Evolutionary conservation across 2,888 invertebrate species (phyloP).

Genomic region (Coleophora deauratella): DNA sequence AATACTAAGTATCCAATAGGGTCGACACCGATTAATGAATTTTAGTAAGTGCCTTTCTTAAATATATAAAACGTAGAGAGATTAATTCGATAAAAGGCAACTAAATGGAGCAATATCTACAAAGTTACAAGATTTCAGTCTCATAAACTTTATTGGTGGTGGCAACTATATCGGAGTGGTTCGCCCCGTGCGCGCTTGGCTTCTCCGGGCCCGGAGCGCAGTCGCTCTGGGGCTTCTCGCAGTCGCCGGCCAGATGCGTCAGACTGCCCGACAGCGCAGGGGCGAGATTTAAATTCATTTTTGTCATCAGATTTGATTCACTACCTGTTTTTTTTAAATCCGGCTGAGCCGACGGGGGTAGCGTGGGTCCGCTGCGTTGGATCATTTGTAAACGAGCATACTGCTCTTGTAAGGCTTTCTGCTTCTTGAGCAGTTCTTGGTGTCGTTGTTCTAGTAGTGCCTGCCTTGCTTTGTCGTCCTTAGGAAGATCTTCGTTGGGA

Average conservation of each 20-base stretch:
- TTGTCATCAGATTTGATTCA: constrained; percentile 88
- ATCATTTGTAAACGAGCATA: constrained; percentile 91
- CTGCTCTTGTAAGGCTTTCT: constrained; percentile 91
- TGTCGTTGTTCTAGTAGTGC: constrained; percentile 89
- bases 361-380: constrained; percentile 82
- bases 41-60: too few species aligned
- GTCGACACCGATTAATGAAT: too few species aligned
- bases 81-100: too few species aligned
- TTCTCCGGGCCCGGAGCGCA: background rate
- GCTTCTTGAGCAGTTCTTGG: constrained; percentile 90
- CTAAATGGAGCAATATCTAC: constrained; percentile 27
- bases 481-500: constrained; percentile 50
- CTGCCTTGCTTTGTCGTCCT: constrained; percentile 69
- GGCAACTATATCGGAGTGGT: constrained; percentile 43
- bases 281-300: constrained; percentile 84
- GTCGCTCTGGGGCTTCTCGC: constrained; percentile 14
- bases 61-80: too few species aligned
- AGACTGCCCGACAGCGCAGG: constrained; percentile 55
- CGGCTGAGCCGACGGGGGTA: constrained; percentile 76
- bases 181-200: constrained; percentile 15
- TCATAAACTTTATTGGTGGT: constrained; percentile 90
- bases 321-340: constrained; percentile 90
- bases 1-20: too few species aligned
- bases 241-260: constrained; percentile 47
- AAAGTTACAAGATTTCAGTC: constrained; percentile 92